Evolutionary conservation across 2,888 invertebrate species (phyloP), one percentile per base, ranked within the genome.

Genomic region (Tiphia femorata): DNA sequence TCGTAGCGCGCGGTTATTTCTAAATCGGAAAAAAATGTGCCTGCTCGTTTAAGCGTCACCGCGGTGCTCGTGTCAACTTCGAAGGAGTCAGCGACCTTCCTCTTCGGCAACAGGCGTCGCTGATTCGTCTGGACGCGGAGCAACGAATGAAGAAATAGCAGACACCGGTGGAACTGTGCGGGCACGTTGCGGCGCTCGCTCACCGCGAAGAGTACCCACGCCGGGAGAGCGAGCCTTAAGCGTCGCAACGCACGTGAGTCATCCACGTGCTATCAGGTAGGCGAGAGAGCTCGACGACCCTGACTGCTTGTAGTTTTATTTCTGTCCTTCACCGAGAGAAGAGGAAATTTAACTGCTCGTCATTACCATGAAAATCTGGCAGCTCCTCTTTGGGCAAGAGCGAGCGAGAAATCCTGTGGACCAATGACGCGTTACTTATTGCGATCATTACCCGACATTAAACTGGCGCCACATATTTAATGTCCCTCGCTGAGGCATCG

Each of bases 221-320:
- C 12, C 8, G 42, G n/a, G 14, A 53, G 42, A 53, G 35, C 27
- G 23, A 44, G 43, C 20, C 27, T 37, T 47, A 35, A 27, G 23
- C 19, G 38, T 42, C 57, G 42, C 14, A 37, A 37, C 29, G 19
- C 35, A 37, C 51, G 50, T 64, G 60, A 64, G 49, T 65, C 61
- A 64, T 62, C 44, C 19, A 33, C 21, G 33, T 19, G 43, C 42
- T 65, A 65, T 64, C 65, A 58, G 50, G 49, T 66, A 53, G 50
- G 54, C 57, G 62, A n/a, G n/a, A n/a, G n/a, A 67, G 53, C 62
- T 48, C 50, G 62, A 46, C 49, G 62, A 53, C 64, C 67, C 59
- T 62, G 67, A 44, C 42, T 43, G 20, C 17, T 25, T 40, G 54
- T 58, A 54, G 40, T 53, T 57, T 57, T 53, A 64, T 67, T 67